Conservation (phyloP, 2,113 vertebrate genomes). For the Agapornis roseicollis region DNA sequence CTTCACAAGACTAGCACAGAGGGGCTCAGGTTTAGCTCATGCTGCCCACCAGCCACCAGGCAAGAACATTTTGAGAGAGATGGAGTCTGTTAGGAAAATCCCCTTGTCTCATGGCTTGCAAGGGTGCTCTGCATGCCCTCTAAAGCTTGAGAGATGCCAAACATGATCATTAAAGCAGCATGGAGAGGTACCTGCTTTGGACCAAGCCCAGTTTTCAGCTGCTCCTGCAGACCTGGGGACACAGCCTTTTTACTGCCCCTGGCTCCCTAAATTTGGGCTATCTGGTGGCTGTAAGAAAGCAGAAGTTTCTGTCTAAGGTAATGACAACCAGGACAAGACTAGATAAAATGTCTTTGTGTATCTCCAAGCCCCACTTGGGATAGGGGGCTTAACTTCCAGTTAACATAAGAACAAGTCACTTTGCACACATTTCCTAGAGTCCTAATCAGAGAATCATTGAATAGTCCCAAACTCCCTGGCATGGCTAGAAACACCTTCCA, state of each 20-base stretch:
- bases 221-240: not conserved
- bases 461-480: not conserved
- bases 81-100: not conserved
- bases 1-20: not conserved
- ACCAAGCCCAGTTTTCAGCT: not conserved
- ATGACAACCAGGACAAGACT: not conserved
- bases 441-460: not conserved
- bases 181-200: not conserved
- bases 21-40: not conserved
- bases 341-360: not conserved
- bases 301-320: not conserved
- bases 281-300: not conserved
- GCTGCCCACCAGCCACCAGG: not conserved
- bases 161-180: not conserved
- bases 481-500: not conserved
- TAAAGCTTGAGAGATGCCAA: accelerated
- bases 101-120: too few relatives aligned
- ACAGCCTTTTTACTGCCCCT: not conserved
- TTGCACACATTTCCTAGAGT: not conserved
- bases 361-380: not conserved
- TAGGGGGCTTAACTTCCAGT: not conserved
- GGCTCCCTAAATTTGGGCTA: not conserved
- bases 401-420: not conserved
- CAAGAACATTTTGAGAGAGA: not conserved
- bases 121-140: not conserved